phyloP scores from a whole-genome alignment of 2,797 vertebrate species.

The Eulemur coronatus region DNA sequence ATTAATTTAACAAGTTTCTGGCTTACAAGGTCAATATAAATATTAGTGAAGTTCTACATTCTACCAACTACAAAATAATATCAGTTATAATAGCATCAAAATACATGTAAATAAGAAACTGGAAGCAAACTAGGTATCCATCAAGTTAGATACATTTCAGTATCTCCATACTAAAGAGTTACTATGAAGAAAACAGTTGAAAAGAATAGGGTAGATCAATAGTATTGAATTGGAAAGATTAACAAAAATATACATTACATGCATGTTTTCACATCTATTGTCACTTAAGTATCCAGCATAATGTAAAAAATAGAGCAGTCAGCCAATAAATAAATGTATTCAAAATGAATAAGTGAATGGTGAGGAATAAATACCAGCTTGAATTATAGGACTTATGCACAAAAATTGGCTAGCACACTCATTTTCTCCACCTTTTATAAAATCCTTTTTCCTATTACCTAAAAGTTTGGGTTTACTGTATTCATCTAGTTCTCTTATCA shows the following conservation, averaged over 20 bases:
- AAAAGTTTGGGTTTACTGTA: background rate
- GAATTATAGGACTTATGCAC: background rate
- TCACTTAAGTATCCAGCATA: background rate
- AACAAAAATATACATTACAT: background rate
- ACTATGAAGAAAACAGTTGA: background rate
- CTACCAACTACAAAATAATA: background rate
- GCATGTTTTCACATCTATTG: background rate
- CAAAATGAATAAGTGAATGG: background rate
- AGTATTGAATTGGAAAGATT: background rate
- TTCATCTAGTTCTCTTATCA: background rate
- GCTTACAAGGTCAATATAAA: background rate
- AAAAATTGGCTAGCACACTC: background rate
- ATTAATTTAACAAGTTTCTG: background rate
- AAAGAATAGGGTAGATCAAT: background rate
- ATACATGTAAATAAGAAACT: background rate
- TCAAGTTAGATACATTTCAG: background rate
- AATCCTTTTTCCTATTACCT: background rate
- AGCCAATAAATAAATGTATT: background rate
- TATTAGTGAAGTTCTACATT: background rate
- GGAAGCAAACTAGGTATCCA: background rate
- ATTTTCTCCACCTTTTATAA: background rate
- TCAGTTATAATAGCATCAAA: background rate
- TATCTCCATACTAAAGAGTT: background rate
- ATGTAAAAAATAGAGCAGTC: background rate
- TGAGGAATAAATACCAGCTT: background rate